Evolutionary conservation across 2,797 vertebrate genomes (phyloP), one percentile per base, ranked within the genome.

Genomic region (Sebastolobus altivelis): DNA sequence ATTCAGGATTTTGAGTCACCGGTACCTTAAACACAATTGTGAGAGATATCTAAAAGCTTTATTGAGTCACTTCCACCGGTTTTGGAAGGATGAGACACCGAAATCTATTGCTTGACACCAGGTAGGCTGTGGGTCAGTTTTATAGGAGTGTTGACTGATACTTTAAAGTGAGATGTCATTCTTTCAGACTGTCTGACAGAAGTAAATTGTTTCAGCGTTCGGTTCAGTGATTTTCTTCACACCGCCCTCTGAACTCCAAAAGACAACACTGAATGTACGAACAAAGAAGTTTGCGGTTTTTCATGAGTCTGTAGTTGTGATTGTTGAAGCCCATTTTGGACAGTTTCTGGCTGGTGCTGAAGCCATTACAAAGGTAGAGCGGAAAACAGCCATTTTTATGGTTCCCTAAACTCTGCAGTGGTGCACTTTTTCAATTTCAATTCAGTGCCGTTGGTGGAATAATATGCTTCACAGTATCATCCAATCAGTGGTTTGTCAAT

Each of bases 131-230:
- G 38, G 52, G 49, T 71, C 49, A n/a, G 49, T 56, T 71, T 25
- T 49, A 35, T 49, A 71, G 27, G 61, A 33, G 20, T 18, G 29
- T 46, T 68, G 18, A 58, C n/a, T 20, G 16, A 22, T 66, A 16
- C 20, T 62, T 62, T 49, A 54, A n/a, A 58, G 55, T 18, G 37
- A 43, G 20, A 71, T 33, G 61, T 40, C 25, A 65, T 70, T 70
- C 37, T 61, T 20, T 66, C n/a, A 55, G 33, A 52, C n/a, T 58
- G 66, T 69, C 22, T 12, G 18, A 67, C 33, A 38, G n/a, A 35
- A 62, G 7, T 37, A 49, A 49, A 67, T 37, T 43, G 20, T 55
- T 37, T 35, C 37, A 27, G 13, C 25, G n/a, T 43, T 43, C 2
- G 0, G 33, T 61, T 54, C 46, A 56, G 11, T 75, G 66, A 56